These are phyloP conservation scores for Macropodus opercularis DNA, from an alignment of 2,797 vertebrate genomes.

Conservation along the genomic window DNA sequence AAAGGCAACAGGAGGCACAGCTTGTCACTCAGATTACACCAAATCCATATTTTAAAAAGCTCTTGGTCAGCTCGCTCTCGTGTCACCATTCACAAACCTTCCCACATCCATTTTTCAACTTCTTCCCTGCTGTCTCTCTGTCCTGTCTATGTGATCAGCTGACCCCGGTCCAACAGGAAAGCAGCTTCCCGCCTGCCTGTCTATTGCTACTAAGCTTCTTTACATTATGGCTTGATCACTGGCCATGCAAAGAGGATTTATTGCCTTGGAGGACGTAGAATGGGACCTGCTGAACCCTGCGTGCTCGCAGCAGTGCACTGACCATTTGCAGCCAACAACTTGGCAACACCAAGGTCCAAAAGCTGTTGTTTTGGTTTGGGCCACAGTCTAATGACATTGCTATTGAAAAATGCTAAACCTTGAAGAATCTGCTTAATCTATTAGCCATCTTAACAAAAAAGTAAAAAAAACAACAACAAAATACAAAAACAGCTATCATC, in stretches of 20 bases:
- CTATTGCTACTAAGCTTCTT: conserved; percentile 79
- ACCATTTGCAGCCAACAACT: conserved; percentile 55
- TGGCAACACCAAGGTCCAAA: conserved; percentile 29
- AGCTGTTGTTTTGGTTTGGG: conserved; percentile 51
- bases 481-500: neutral
- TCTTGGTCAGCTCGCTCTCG: conserved; percentile 3
- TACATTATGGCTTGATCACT: conserved; percentile 78
- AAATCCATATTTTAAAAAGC: conserved; percentile 11
- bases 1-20: neutral
- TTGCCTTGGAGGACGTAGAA: conserved; percentile 68
- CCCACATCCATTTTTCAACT: conserved; percentile 25
- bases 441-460: conserved; percentile 13
- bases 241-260: conserved; percentile 84
- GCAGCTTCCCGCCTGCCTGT: conserved; percentile 59
- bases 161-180: conserved; percentile 58
- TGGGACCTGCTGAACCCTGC: conserved; percentile 67
- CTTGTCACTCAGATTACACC: conserved; percentile 8
- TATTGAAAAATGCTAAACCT: neutral
- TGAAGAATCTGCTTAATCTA: neutral
- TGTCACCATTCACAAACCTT: conserved; percentile 13
- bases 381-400: neutral
- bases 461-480: neutral
- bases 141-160: conserved; percentile 62
- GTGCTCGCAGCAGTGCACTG: conserved; percentile 55
- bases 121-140: conserved; percentile 21